Evolutionary conservation across 1,140 invertebrate genomes (phyloP).

Genomic region (Eumaeus atala): DNA sequence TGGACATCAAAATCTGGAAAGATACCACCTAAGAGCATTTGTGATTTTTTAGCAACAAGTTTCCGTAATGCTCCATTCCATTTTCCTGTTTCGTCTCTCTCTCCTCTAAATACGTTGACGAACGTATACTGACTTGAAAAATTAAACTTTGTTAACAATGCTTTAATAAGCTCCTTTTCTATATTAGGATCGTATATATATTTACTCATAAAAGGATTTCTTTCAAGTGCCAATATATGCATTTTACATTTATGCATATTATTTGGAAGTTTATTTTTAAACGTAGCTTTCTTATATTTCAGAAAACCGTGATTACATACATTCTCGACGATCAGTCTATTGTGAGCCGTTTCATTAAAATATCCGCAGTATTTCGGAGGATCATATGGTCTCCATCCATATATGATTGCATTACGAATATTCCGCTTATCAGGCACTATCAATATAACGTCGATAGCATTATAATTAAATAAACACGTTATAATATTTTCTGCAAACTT

Average conservation of each 20-base stretch:
- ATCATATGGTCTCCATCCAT: constrained; percentile 56
- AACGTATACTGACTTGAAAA: constrained; percentile 36
- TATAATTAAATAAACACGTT: constrained; percentile 42
- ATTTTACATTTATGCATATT: constrained; percentile 49
- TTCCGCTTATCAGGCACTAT: constrained; percentile 34
- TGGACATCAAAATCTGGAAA: constrained; percentile 74
- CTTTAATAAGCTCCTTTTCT: constrained; percentile 40
- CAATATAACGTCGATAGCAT: constrained; percentile 45
- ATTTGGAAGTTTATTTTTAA: constrained; percentile 41
- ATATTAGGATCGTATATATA: constrained; percentile 37
- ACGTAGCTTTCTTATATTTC: constrained; percentile 29
- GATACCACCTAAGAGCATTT: constrained; percentile 71
- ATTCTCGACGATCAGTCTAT: constrained; percentile 38
- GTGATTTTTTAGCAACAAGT: constrained; percentile 51
- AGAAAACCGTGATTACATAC: constrained; percentile 40
- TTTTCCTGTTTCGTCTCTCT: constrained; percentile 36
- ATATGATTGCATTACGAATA: constrained; percentile 37
- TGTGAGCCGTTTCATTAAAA: constrained; percentile 42
- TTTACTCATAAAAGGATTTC: constrained; percentile 53
- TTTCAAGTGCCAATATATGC: constrained; percentile 43
- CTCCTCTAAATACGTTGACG: constrained; percentile 52
- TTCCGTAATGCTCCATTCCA: constrained; percentile 69
- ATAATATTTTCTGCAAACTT: constrained; percentile 39
- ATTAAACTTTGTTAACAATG: constrained; percentile 34
- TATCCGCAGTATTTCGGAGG: constrained; percentile 58